Percentiles rank a stretch among this genome's conserved stretches.
Evolutionary conservation across 2,113 vertebrate genomes (phyloP).

Genomic region (Syrrhaptes paradoxus): DNA sequence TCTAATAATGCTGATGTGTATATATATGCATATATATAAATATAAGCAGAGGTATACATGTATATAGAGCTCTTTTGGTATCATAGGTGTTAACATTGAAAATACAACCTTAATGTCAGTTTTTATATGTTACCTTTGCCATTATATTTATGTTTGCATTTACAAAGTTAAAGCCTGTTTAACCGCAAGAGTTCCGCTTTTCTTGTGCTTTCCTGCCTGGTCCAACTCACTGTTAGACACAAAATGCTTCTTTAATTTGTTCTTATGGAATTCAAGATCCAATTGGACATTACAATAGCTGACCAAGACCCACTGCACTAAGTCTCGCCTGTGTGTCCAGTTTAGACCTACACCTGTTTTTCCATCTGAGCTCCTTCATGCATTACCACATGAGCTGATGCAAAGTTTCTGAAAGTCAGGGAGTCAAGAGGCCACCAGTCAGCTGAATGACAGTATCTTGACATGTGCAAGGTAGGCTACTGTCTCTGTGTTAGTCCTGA

Average conservation of each 20-base stretch:
- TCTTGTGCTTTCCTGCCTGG: background rate
- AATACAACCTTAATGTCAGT: background rate
- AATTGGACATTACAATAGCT: background rate
- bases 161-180: background rate
- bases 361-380: background rate
- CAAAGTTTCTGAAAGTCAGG: background rate
- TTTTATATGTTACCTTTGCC: background rate
- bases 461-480: background rate
- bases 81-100: background rate
- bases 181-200: background rate
- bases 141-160: background rate
- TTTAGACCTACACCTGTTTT: background rate
- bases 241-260: background rate
- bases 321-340: rapidly evolving
- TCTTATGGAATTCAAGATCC: background rate
- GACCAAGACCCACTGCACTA: rapidly evolving
- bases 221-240: background rate
- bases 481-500: background rate
- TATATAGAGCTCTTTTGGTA: background rate
- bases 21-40: background rate
- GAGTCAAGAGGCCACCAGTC: background rate
- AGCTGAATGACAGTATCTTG: background rate
- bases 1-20: background rate
- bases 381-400: background rate
- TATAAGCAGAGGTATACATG: background rate